These are phyloP conservation scores for Drosophila tsacasi DNA, from an alignment of 1,140 invertebrate species.

Conservation along the genomic window DNA sequence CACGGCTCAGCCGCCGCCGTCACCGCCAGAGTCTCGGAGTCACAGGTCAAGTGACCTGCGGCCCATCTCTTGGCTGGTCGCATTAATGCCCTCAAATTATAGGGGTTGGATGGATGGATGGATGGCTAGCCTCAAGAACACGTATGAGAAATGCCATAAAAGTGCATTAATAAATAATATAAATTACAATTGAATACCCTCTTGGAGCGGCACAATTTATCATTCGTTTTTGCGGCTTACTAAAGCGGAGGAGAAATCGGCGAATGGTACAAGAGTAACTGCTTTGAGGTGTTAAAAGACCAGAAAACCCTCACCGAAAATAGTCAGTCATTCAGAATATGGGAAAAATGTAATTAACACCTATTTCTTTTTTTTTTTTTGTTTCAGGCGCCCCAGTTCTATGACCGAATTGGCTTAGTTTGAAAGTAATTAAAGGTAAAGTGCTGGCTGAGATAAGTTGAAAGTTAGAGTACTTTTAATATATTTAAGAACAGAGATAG, in stretches of 20 bases:
- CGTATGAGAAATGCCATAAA: conserved; percentile 50
- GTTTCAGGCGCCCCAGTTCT: conserved; percentile 20
- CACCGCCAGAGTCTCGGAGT: conserved; percentile 25
- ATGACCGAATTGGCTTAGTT: not conserved
- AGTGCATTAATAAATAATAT: conserved; percentile 60
- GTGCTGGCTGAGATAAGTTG: not conserved
- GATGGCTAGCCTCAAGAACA: conserved; percentile 64
- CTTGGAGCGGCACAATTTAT: conserved; percentile 47
- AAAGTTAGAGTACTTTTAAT: not conserved
- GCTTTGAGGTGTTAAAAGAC: conserved; percentile 5
- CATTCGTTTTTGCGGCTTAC: conserved; percentile 32
- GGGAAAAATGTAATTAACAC: conserved; percentile 31
- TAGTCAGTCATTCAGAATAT: conserved; percentile 25
- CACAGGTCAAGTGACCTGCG: conserved; percentile 72
- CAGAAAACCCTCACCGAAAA: conserved; percentile 13
- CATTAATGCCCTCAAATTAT: conserved; percentile 62
- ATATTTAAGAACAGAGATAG: not conserved
- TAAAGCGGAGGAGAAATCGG: conserved; percentile 32
- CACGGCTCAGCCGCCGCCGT: conserved; percentile 36
- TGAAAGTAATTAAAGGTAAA: conserved; percentile 19
- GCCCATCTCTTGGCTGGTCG: conserved; percentile 57
- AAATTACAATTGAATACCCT: conserved; percentile 58
- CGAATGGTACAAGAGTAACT: conserved; percentile 30
- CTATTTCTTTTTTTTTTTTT: not conserved
- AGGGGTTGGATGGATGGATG: conserved; percentile 54